These are phyloP conservation scores for Hypocryptadius cinnamomeus DNA, from an alignment of 2,113 vertebrate species.

Conservation along the genomic window DNA sequence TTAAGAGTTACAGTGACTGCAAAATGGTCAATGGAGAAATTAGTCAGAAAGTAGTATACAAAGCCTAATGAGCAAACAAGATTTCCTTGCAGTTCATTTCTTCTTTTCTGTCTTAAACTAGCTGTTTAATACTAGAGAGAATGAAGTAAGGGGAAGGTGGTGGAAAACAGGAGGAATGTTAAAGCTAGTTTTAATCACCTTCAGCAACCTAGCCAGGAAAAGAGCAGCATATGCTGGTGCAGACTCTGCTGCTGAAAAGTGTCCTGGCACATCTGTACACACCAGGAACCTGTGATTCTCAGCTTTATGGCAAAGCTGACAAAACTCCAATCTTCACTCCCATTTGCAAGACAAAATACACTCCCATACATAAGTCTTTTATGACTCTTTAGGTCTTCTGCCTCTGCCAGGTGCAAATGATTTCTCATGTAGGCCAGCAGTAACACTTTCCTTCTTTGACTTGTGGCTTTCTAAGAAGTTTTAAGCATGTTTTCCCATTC, in stretches of 20 bases:
- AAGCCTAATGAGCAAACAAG: not conserved
- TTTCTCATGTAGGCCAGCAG: not conserved
- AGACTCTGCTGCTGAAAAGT: not conserved
- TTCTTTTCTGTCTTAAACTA: not conserved
- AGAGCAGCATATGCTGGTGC: not conserved
- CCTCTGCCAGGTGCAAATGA: constrained; percentile 33
- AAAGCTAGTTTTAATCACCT: not conserved
- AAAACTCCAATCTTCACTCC: not conserved
- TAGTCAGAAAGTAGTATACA: not conserved
- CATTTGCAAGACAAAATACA: not conserved
- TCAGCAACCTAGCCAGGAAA: not conserved
- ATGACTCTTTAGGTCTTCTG: not conserved
- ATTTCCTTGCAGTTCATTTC: not conserved
- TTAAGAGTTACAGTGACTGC: not conserved
- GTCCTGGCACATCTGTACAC: not conserved
- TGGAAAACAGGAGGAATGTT: not conserved
- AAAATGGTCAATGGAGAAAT: not conserved
- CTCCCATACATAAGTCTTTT: constrained; percentile 1
- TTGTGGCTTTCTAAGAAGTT: not conserved
- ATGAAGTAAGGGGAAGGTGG: not conserved
- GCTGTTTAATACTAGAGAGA: not conserved
- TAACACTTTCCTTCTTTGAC: not conserved
- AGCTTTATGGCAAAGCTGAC: not conserved
- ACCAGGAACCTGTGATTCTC: not conserved
- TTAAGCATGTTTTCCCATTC: not conserved